Conservation (phyloP, 2,113 vertebrate species). For the Neodontobutis hainanensis region DNA sequence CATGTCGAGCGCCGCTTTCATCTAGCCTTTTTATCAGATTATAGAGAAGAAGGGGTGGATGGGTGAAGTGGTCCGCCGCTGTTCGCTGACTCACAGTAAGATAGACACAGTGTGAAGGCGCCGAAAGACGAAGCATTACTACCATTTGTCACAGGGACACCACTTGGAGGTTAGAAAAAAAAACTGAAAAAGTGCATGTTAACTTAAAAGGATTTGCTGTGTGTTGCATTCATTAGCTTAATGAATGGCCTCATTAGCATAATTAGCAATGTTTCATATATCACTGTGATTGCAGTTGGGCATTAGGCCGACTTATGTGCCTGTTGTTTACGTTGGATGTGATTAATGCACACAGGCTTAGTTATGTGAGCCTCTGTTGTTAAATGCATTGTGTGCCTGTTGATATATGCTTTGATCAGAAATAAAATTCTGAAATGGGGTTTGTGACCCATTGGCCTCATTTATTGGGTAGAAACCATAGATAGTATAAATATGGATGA, state of each 20-base stretch:
- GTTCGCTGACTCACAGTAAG: constrained; percentile 35
- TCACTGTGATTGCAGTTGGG: constrained; percentile 48
- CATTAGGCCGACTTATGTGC: constrained; percentile 41
- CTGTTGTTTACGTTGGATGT: constrained; percentile 41
- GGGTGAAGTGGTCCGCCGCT: constrained; percentile 48
- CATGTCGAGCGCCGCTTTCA: constrained; percentile 57
- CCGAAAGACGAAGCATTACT: background rate
- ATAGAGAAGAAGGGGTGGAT: constrained; percentile 11
- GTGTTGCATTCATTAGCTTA: constrained; percentile 45
- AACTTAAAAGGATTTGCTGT: constrained; percentile 29
- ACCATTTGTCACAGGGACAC: background rate
- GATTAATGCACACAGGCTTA: constrained; percentile 46
- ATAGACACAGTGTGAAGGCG: constrained; percentile 40
- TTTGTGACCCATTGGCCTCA: no score
- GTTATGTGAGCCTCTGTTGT: constrained; percentile 22
- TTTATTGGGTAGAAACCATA: no score
- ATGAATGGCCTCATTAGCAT: constrained; percentile 57
- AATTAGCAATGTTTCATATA: constrained; percentile 54
- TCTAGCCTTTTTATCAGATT: constrained; percentile 60
- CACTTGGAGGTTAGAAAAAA: background rate
- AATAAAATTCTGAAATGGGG: no score
- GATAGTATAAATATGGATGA: no score
- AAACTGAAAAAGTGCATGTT: background rate
- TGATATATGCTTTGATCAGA: background rate
- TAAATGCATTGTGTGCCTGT: constrained; percentile 10